These are phyloP conservation scores for Eciton burchellii DNA, from an alignment of 1,140 invertebrate species.

Conservation along the genomic window DNA sequence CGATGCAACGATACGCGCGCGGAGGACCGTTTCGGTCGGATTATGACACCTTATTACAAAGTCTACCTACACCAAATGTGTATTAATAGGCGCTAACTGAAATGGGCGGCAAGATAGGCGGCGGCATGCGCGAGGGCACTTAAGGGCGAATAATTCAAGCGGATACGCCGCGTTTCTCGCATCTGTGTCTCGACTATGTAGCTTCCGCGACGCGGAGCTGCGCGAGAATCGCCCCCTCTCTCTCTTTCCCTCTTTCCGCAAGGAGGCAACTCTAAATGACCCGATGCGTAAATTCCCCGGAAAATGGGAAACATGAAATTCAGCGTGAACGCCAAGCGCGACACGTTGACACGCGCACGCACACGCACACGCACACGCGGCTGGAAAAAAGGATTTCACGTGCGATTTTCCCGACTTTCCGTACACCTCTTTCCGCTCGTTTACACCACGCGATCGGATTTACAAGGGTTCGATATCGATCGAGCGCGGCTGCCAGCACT, in stretches of 20 bases:
- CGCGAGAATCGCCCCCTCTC: not conserved
- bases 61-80: slow-evolving; percentile 39
- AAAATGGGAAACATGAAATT: not conserved
- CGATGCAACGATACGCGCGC: not conserved
- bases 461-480: slow-evolving; percentile 54
- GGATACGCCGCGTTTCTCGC: slow-evolving; percentile 1
- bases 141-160: slow-evolving; percentile 42
- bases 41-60: slow-evolving; percentile 50
- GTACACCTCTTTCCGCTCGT: slow-evolving; percentile 36
- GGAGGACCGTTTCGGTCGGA: slow-evolving; percentile 18
- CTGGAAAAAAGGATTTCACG: slow-evolving; percentile 46
- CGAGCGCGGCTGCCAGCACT: slow-evolving; percentile 45
- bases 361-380: too few species aligned
- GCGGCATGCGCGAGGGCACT: not conserved
- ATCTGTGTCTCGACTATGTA: slow-evolving; percentile 13
- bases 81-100: slow-evolving; percentile 48
- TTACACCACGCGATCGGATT: slow-evolving; percentile 35
- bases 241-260: too few species aligned
- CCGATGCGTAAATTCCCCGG: too few species aligned
- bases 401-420: slow-evolving; percentile 54
- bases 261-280: too few species aligned
- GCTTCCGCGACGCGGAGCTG: not conserved
- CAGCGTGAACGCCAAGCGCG: too few species aligned
- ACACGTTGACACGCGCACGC: not conserved
- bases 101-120: slow-evolving; percentile 28